Evolutionary conservation across 2,888 invertebrate species (phyloP), one percentile per base, ranked within the genome.

Genomic region (Seira musarum): DNA sequence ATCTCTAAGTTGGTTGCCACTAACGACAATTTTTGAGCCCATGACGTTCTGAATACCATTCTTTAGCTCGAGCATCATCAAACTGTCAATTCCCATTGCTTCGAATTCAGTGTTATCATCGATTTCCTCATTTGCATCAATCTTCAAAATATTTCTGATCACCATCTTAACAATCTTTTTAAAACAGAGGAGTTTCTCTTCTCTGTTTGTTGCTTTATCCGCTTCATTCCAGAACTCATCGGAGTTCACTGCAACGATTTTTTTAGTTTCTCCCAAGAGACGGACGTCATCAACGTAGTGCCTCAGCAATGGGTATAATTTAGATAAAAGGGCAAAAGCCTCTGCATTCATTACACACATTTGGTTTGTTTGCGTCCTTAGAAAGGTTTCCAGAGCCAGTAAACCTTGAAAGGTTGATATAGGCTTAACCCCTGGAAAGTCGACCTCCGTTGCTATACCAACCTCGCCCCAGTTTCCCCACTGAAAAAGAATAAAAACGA

Each of bases 61-160:
- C 57, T 75, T 78, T 65, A 83, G 22, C 35, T 83, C 83, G 1
- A 83, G 40, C 76, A 79, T 72, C 79, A 83, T 75, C 24, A 83
- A 72, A 3, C 79, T 79, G 35, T 83, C 83, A 1, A 83, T 49
- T 10, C 83, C 83, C 8, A 83, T 10, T 0, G 72, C 30, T 19
- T 46, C 30, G 46, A 80, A 71, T 15, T 78, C 75, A 2, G 17
- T 65, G n/a, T 75, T 19, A 35, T 81, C 81, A 0, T 76, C 79
- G 35, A 83, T 71, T 0, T 0, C 19, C 21, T 83, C 83, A 13
- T 72, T 67, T 0, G 40, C 6, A 22, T 81, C 83, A 71, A 83
- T 24, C 30, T 78, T 77, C 0, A 81, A 70, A 15, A 71, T 71
- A 2, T 13, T 30, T 6, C 68, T n/a, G 13, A 83, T 35, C 15